Conservation (phyloP, 2,113 vertebrate species). For the Catharus bicknelli region DNA sequence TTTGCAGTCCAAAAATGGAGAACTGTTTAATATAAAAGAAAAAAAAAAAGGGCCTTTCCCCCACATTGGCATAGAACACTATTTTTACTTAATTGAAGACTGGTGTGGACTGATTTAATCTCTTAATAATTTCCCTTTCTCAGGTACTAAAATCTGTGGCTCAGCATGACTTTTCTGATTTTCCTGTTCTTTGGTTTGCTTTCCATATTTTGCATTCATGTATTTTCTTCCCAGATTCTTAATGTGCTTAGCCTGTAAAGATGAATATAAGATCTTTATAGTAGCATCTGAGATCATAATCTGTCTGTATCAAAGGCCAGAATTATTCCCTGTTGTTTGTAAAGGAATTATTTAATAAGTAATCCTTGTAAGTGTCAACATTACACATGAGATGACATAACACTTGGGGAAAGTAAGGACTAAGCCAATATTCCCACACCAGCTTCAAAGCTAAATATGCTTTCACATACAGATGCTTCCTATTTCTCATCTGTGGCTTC, state of each 20-base stretch:
- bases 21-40: background rate
- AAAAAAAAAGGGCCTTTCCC: background rate
- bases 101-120: constrained; percentile 8
- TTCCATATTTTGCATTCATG: constrained; percentile 33
- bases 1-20: background rate
- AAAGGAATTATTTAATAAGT: constrained; percentile 75
- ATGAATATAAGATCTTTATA: constrained; percentile 39
- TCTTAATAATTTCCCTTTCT: constrained; percentile 41
- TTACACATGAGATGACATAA: constrained; percentile 67
- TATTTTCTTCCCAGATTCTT: constrained; percentile 28
- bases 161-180: constrained; percentile 23
- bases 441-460: constrained; percentile 69
- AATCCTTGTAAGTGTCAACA: constrained; percentile 65
- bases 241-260: constrained; percentile 42
- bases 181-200: constrained; percentile 38
- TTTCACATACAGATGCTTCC: constrained; percentile 60
- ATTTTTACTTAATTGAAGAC: constrained; percentile 40
- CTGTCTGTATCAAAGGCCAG: constrained; percentile 70
- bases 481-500: constrained; percentile 62
- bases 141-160: constrained; percentile 29
- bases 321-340: constrained; percentile 71
- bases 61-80: background rate
- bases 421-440: constrained; percentile 66
- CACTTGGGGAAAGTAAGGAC: constrained; percentile 68
- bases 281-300: constrained; percentile 63